Base-by-base conservation (phyloP, 2,113 vertebrate genomes). In the Regulus satrapa region DNA sequence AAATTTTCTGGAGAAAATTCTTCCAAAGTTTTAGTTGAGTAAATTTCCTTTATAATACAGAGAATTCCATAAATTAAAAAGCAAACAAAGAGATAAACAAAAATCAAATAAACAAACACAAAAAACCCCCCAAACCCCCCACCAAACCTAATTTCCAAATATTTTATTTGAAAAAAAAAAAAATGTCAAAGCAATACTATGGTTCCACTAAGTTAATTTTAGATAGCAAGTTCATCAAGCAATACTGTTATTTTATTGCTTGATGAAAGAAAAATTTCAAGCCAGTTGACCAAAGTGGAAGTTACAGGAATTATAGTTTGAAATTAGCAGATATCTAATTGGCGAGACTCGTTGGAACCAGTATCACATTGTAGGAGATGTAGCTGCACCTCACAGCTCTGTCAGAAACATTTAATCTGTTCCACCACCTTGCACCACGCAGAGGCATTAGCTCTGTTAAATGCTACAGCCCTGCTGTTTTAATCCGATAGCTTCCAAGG, bases 281-380 rank as follows among this genome's bases (percentile, higher is more conserved):
- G 1, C 4, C 20, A 59, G 34, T 10, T 52, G 28, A 52, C 24
- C 11, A 31, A 67, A 88, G 43, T 21, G 13, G 3, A 4, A 17
- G 9, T 40, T 61, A 31, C 7, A 23, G 9, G 9, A 11, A 48
- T 3, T 73, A 31, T 43, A 85, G 40, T 18, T 76, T 36, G 69
- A 4, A 83, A 52, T 79, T 52, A 64, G 7, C 25, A 61, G 12
- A 5, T 19, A 7, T 14, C 2, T 79, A 20, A 38, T 7, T 56
- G 62, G 4, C 68, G 18, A 16, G 40, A 34, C 8, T 74, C 5
- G 15, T 17, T 76, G 73, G 29, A 64, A 40, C 9, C 13, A 64
- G 21, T 20, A 29, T 25, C 23, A 45, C 3, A 2, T 38, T 71
- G 29, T 2, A 34, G 43, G 66, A 66, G 64, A n/a, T 0, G 1